A percentile compares a stretch with the other conserved stretches of the same genome.
These are phyloP conservation scores for Dryobates pubescens DNA, from an alignment of 2,797 vertebrate genomes.

Conservation along the genomic window DNA sequence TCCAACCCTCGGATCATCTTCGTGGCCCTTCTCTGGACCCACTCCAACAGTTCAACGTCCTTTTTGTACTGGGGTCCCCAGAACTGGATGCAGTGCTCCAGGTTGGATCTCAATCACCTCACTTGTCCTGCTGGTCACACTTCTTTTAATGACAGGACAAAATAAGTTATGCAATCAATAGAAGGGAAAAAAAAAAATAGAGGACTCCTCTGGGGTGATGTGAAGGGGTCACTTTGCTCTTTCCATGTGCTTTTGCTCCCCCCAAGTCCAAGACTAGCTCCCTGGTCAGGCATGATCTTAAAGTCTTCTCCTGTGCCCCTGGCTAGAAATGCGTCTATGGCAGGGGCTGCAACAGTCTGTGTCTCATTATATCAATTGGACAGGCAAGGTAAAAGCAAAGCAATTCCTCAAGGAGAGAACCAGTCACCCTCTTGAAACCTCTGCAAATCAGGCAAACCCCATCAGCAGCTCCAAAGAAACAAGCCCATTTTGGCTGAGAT, in stretches of 20 bases:
- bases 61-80: too few relatives aligned
- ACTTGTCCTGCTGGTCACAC: too few relatives aligned
- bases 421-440: neutral
- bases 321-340: rapidly evolving
- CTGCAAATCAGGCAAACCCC: neutral
- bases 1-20: too few relatives aligned
- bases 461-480: neutral
- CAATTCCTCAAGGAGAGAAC: neutral
- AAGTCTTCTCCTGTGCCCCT: neutral
- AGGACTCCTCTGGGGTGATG: neutral
- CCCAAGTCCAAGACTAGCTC: neutral
- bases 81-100: too few relatives aligned
- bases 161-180: neutral
- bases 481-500: neutral
- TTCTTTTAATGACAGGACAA: neutral
- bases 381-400: neutral
- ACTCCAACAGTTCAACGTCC: too few relatives aligned
- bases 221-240: neutral
- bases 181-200: neutral
- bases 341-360: neutral
- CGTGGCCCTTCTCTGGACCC: too few relatives aligned
- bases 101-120: too few relatives aligned
- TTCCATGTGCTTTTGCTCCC: neutral
- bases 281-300: neutral
- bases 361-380: neutral